Percentiles rank a stretch among this genome's conserved stretches.
phyloP scores from a whole-genome alignment of 2,888 invertebrate genomes.

The Hermaeophaga mercurialis region DNA sequence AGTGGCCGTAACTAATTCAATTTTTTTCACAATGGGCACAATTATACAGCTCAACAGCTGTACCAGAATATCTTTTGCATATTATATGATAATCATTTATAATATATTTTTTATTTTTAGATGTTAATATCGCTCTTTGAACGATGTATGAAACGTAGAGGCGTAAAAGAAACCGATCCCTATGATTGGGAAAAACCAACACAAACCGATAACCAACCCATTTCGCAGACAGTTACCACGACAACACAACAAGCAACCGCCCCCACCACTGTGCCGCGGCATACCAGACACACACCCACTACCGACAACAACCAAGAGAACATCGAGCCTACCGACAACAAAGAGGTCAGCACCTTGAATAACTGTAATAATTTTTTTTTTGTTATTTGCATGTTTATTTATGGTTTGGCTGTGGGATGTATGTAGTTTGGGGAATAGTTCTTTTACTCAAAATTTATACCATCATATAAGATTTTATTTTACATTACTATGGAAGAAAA shows the following conservation, averaged over 20 bases:
- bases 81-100: constrained; percentile 26
- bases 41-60: no score
- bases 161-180: constrained; percentile 87
- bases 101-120: constrained; percentile 47
- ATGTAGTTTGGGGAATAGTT: no score
- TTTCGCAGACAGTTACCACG: constrained; percentile 43
- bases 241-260: constrained; percentile 46
- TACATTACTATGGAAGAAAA: no score
- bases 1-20: no score
- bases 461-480: no score
- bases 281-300: constrained; percentile 60
- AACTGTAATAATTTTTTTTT: constrained; percentile 28
- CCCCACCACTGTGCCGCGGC: constrained; percentile 47
- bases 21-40: no score
- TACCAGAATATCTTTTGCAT: no score
- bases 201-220: constrained; percentile 48
- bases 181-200: constrained; percentile 91
- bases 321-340: constrained; percentile 69
- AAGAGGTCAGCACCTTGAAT: constrained; percentile 57
- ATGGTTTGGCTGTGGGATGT: no score
- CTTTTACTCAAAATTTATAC: no score
- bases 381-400: constrained; percentile 12
- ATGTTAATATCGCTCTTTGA: constrained; percentile 88
- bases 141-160: constrained; percentile 90
- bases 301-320: constrained; percentile 71